These are phyloP conservation scores for Caenorhabditis remanei DNA, from an alignment of 1,140 invertebrate genomes.

Conservation along the genomic window DNA sequence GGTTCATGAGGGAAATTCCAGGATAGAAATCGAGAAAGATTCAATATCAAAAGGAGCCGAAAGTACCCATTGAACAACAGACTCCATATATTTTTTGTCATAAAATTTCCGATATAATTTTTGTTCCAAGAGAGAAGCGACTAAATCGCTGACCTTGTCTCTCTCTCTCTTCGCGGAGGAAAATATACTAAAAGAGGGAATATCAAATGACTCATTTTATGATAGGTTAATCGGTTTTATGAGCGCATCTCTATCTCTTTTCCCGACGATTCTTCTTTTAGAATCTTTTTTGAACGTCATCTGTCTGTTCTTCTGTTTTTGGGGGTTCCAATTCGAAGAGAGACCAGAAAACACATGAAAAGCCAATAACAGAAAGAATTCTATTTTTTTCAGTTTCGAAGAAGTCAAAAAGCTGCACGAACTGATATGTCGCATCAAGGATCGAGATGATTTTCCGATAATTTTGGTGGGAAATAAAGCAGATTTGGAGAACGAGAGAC, in stretches of 20 bases:
- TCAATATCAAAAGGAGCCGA: too few species aligned
- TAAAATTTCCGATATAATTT: neutral
- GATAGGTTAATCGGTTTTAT: slow-evolving; percentile 55
- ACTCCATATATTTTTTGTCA: neutral
- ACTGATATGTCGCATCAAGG: slow-evolving; percentile 93
- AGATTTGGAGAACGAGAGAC: slow-evolving; percentile 89
- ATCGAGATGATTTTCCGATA: slow-evolving; percentile 94
- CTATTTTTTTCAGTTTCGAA: slow-evolving; percentile 84
- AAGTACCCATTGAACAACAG: neutral
- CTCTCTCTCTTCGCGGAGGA: neutral
- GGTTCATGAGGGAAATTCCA: too few species aligned
- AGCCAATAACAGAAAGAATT: too few species aligned
- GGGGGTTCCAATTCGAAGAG: too few species aligned
- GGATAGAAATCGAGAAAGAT: too few species aligned
- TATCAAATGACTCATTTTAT: slow-evolving; percentile 54
- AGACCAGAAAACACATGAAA: too few species aligned
- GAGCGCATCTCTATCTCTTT: neutral
- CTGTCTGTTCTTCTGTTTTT: neutral
- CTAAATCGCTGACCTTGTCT: neutral
- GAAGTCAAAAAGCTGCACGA: slow-evolving; percentile 93
- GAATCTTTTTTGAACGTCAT: too few species aligned
- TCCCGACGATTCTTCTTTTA: neutral
- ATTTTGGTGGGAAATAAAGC: slow-evolving; percentile 96
- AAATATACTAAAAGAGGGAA: slow-evolving; percentile 23
- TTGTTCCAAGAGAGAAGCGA: neutral